Base-by-base conservation (phyloP, 2,113 vertebrate genomes). In the Struthidea cinerea region DNA sequence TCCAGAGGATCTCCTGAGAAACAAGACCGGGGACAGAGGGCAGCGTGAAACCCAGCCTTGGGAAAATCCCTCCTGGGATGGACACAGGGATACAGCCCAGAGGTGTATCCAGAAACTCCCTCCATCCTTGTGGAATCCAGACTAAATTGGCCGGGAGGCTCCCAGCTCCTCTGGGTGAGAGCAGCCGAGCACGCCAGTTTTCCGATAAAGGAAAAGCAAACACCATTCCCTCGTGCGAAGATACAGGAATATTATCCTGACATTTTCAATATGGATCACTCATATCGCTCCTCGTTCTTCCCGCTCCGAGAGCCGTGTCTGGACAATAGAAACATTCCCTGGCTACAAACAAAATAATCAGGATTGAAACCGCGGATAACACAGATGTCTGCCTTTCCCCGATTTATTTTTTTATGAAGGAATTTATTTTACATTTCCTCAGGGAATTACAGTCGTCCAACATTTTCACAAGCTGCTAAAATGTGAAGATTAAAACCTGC, bases 341-440 rank as follows among this genome's bases (percentile, higher is more conserved):
- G 46, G 84, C 69, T 88, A 74, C 92, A 93, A 96, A 95, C 92
- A 92, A 89, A 95, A 96, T 95, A 89, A 96, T 95, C 90, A 86
- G 90, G 50, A 87, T 77, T 81, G 92, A 90, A 94, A 92, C 92
- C 7, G 11, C 28, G 71, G 71, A 33, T 16, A 63, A 55, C 4
- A 2, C 10, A 70, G 39, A 57, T 61, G 39, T 41, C 63, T 78
- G 19, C 49, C 30, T 75, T n/a, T 44, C 23, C 23, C 24, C 21
- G 16, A 6, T 20, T 28, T n/a, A 27, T 70, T 70, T 69, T 75
- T 74, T 65, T 39, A 75, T 35, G 15, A 42, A 82, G 56, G 49
- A 78, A 75, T 87, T 75, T 50, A 44, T 74, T 67, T 67, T 47
- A 79, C 20, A 9, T 64, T 83, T 35, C 70, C 47, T 76, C 2